These are phyloP conservation scores for Drosophila pruinosa DNA, from an alignment of 1,140 invertebrate genomes.

Conservation along the genomic window DNA sequence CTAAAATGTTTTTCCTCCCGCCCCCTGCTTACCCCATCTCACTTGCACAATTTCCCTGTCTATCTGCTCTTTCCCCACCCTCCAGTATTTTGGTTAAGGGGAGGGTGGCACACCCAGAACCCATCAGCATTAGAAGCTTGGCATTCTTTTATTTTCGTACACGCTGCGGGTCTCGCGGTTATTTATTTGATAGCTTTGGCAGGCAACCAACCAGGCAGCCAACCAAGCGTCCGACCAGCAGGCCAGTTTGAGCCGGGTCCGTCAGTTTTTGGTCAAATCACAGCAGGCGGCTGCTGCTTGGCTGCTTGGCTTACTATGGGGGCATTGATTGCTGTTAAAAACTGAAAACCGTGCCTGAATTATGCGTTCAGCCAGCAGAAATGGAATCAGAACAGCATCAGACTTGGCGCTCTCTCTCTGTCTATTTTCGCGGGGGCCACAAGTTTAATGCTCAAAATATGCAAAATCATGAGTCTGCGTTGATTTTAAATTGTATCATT, in stretches of 20 bases:
- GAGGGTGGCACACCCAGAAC: conserved; percentile 44
- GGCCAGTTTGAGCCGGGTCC: conserved; percentile 27
- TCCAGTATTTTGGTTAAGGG: conserved; percentile 24
- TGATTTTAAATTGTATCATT: conserved; percentile 82
- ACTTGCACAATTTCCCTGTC: conserved; percentile 12
- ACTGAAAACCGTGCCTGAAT: conserved; percentile 62
- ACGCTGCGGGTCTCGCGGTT: conserved; percentile 67
- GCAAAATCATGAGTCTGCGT: conserved; percentile 81
- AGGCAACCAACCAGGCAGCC: conserved; percentile 36
- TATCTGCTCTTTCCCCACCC: conserved; percentile 11
- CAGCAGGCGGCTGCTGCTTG: conserved; percentile 57
- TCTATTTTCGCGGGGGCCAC: conserved; percentile 18
- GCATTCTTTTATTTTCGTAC: conserved; percentile 61
- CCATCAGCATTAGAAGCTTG: conserved; percentile 57
- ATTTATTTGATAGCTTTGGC: conserved; percentile 79
- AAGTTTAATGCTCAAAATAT: conserved; percentile 75
- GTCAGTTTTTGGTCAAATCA: conserved; percentile 79
- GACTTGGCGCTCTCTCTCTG: not conserved
- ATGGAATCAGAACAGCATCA: conserved; percentile 32
- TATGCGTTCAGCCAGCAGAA: conserved; percentile 56
- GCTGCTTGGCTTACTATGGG: not conserved
- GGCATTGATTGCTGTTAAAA: conserved; percentile 72
- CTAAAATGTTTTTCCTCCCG: conserved; percentile 52
- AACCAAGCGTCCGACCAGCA: not conserved
- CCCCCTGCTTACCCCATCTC: not conserved